A percentile compares a stretch with the other conserved stretches of the same genome.
These are phyloP conservation scores for Shinisaurus crocodilurus DNA, from an alignment of 2,113 vertebrate species.

Conservation along the genomic window DNA sequence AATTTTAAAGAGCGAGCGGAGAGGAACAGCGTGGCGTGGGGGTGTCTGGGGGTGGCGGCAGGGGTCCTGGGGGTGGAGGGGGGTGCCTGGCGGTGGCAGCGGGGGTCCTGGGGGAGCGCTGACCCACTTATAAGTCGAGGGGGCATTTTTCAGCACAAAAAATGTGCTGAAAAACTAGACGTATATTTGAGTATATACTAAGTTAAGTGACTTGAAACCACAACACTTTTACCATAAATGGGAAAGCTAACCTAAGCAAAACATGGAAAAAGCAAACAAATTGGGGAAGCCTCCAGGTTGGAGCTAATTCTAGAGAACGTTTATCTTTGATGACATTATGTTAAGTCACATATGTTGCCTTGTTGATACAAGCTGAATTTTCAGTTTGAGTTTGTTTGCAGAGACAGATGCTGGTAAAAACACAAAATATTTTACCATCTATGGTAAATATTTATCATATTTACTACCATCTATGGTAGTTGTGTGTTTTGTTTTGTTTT, in stretches of 20 bases:
- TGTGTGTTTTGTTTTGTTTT: not conserved
- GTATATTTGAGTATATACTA: too few relatives aligned
- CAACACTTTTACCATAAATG: slow-evolving; percentile 38
- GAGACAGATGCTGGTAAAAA: slow-evolving; percentile 52
- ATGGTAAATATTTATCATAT: slow-evolving; percentile 44
- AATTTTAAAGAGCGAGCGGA: too few relatives aligned
- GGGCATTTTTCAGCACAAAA: too few relatives aligned
- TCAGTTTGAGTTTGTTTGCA: slow-evolving; percentile 66
- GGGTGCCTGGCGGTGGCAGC: too few relatives aligned
- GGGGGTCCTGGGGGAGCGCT: too few relatives aligned
- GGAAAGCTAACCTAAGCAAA: slow-evolving; percentile 35
- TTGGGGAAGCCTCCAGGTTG: not conserved
- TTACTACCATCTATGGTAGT: slow-evolving; percentile 61
- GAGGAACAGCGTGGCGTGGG: too few relatives aligned
- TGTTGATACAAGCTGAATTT: slow-evolving; percentile 54
- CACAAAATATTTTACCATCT: slow-evolving; percentile 62
- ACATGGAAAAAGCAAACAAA: slow-evolving; percentile 21
- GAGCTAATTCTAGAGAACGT: slow-evolving; percentile 56
- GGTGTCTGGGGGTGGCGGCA: too few relatives aligned
- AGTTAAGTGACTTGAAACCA: slow-evolving; percentile 36
- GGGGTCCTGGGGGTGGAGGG: too few relatives aligned
- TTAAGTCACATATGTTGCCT: slow-evolving; percentile 42
- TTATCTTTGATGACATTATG: slow-evolving; percentile 52
- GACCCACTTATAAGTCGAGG: too few relatives aligned
- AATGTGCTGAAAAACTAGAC: too few relatives aligned